Base-by-base conservation (phyloP, 2,888 invertebrate genomes). In the Dascillus cervinus region DNA sequence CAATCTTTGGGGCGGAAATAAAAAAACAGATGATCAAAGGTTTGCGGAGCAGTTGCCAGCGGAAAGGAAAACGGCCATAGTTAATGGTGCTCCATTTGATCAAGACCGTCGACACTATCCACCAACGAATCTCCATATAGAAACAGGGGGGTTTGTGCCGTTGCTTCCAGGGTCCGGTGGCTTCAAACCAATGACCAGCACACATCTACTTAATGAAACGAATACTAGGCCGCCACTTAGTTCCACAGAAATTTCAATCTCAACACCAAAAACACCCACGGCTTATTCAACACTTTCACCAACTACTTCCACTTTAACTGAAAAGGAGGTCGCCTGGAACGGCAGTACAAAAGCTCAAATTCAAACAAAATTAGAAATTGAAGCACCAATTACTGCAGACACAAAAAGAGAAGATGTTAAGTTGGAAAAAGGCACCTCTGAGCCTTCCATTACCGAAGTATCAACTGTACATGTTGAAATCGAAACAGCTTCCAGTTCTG, bases 121-220 rank as follows among this genome's bases (percentile, higher is more conserved):
- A 4, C 64, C 65, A 1, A 73, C 72, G 20, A 60, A 69, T 29
- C 79, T 80, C 1, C 73, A 76, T 52, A 73, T 83, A 29, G 79
- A 84, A 62, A 75, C 75, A 11, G 84, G 85, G 9, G 86, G 86
- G 2, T 88, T 88, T 55, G 67, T 78, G 8, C 88, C 88, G 9
- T 72, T 84, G 50, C 56, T 84, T 10, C 85, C 86, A 1, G 77
- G 77, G 27, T 67, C 75, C 37, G 79, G 82, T 19, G 86, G 86
- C 4, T 87, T 87, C 50, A 73, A 71, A 54, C 87, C 87, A 0
- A 77, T 79, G 11, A 56, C 55, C 54, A 73, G 70, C 55, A 73
- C 66, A 54, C 29, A 33, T 6, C 10, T 26, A 11, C 13, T 4
- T 12, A 25, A 37, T 11, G 29, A 35, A 9, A 17, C 34, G 10